These are phyloP conservation scores for Cryptocephalus primarius DNA, from an alignment of 2,888 invertebrate genomes.

Conservation along the genomic window DNA sequence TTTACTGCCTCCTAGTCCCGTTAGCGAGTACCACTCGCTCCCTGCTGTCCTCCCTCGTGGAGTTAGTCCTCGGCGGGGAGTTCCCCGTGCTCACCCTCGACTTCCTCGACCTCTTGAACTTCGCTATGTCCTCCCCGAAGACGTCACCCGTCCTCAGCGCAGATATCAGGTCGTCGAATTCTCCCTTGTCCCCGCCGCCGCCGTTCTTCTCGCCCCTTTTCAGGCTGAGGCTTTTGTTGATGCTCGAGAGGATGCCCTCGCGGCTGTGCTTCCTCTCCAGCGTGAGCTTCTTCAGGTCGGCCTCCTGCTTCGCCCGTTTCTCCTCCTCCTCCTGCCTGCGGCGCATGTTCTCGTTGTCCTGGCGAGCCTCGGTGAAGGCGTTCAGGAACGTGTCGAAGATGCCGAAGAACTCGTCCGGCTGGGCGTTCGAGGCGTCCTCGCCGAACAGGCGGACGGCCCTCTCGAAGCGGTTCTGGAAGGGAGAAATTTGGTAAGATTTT, in stretches of 20 bases:
- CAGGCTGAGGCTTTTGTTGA: constrained; percentile 57
- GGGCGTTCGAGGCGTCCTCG: constrained; percentile 72
- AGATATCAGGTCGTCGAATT: constrained; percentile 93
- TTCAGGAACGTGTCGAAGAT: constrained; percentile 81
- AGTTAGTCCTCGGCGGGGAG: constrained; percentile 51
- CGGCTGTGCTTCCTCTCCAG: constrained; percentile 75
- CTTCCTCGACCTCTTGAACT: constrained; percentile 71
- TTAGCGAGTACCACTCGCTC: constrained; percentile 42
- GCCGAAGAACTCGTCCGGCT: constrained; percentile 90
- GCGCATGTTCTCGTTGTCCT: constrained; percentile 79
- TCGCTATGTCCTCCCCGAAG: constrained; percentile 91
- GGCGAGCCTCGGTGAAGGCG: constrained; percentile 71
- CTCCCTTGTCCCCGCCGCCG: constrained; percentile 62
- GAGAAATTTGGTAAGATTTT: neutral
- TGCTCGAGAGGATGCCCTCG: constrained; percentile 62
- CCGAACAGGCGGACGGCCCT: constrained; percentile 82
- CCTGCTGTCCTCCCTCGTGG: constrained; percentile 55
- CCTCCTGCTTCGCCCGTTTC: constrained; percentile 76
- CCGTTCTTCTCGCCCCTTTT: constrained; percentile 43
- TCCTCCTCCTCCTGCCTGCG: constrained; percentile 82
- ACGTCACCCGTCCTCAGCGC: constrained; percentile 90
- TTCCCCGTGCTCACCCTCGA: constrained; percentile 47
- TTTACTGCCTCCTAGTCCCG: constrained; percentile 30
- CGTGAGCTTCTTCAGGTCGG: constrained; percentile 78
- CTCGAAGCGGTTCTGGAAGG: constrained; percentile 55